Evolutionary conservation across 1,140 invertebrate species (phyloP).

Genomic region (Doryteuthis pealeii): DNA sequence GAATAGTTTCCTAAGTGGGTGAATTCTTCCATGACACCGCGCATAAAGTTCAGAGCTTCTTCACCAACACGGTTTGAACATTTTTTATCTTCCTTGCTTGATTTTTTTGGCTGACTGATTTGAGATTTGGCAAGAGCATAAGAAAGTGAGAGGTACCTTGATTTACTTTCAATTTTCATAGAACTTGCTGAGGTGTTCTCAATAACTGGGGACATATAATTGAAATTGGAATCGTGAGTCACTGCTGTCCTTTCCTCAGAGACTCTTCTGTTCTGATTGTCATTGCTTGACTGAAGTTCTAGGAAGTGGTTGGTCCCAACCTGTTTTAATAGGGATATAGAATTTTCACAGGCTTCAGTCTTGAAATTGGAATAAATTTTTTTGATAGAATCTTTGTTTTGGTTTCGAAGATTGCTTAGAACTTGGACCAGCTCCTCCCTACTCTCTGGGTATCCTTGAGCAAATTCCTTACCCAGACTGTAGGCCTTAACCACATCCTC

Average conservation of each 20-base stretch:
- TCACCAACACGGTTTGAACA: constrained; percentile 11
- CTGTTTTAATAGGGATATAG: not conserved
- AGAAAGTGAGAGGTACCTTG: not conserved
- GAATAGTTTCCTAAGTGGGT: constrained; percentile 94
- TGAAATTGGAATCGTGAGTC: not conserved
- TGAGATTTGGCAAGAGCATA: constrained; percentile 24
- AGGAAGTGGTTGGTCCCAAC: not conserved
- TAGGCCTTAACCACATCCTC: constrained; percentile 45
- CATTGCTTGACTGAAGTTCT: not conserved
- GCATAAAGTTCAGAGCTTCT: constrained; percentile 82
- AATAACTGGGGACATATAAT: not conserved
- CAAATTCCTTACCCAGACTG: constrained; percentile 78
- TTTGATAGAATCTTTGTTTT: not conserved
- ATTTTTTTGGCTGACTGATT: not conserved
- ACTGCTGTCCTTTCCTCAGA: not conserved
- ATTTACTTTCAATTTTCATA: not conserved
- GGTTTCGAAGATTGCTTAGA: not conserved
- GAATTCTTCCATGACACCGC: constrained; percentile 97
- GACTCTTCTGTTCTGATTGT: not conserved
- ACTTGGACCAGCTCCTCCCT: constrained; percentile 32
- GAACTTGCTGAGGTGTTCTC: not conserved
- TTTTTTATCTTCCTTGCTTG: not conserved
- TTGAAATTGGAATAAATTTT: not conserved
- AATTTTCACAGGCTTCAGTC: not conserved
- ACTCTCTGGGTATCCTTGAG: constrained; percentile 72